A percentile compares a stretch with the other conserved stretches of the same genome.
Evolutionary conservation across 2,888 invertebrate species (phyloP).

Genomic region (Rutpela maculata): DNA sequence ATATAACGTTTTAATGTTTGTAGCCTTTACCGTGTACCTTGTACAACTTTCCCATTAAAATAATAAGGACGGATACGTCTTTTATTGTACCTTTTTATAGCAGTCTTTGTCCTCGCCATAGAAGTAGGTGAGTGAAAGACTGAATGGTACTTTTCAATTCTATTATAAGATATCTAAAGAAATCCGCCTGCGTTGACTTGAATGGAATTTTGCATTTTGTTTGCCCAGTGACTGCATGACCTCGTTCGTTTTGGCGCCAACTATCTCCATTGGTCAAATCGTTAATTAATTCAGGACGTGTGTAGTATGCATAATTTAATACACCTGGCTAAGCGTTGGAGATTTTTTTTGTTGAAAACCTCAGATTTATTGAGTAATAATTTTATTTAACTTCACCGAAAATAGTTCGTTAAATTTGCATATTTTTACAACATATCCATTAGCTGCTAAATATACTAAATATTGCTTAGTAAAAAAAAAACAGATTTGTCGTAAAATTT

Average conservation of each 20-base stretch:
- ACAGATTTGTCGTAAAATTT: too few relatives aligned
- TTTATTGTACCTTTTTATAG: constrained; percentile 23
- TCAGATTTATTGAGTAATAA: constrained; percentile 19
- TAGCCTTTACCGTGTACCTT: constrained; percentile 7
- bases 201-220: constrained; percentile 39
- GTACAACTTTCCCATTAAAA: constrained; percentile 28
- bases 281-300: constrained; percentile 46
- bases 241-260: constrained; percentile 60
- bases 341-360: constrained; percentile 22
- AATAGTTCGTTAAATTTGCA: background rate
- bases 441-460: background rate
- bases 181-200: constrained; percentile 33
- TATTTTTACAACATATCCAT: background rate
- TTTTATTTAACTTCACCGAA: background rate
- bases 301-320: constrained; percentile 44
- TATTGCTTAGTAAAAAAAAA: background rate
- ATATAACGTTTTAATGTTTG: background rate
- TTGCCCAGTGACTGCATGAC: constrained; percentile 56
- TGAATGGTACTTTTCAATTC: constrained; percentile 32
- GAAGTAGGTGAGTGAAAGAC: constrained; percentile 35
- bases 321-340: constrained; percentile 43
- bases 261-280: constrained; percentile 49
- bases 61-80: constrained; percentile 35
- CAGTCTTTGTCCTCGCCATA: constrained; percentile 29
- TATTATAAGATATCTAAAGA: constrained; percentile 32